Evolutionary conservation across 2,888 invertebrate species (phyloP).

Genomic region (Oxycera nigricornis): DNA sequence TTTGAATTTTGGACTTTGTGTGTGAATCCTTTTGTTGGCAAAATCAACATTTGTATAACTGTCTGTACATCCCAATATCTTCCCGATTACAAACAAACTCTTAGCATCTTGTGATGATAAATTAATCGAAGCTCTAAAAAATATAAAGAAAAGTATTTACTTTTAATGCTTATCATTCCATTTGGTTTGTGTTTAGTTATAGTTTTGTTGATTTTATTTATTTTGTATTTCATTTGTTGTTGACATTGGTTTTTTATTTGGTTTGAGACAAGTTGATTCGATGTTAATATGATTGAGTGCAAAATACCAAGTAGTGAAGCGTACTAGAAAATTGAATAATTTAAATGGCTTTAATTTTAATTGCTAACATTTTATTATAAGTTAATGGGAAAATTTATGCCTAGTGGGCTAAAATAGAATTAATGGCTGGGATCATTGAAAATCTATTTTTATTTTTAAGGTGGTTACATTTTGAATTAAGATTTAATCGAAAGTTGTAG

Average conservation of each 20-base stretch:
- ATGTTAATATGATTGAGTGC: conserved; percentile 22
- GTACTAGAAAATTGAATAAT: conserved; percentile 25
- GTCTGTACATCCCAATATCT: background rate
- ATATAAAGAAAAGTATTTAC: conserved; percentile 5
- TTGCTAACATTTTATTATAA: conserved; percentile 2
- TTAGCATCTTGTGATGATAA: conserved; percentile 25
- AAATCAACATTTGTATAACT: background rate
- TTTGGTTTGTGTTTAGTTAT: background rate
- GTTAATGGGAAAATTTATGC: too few species aligned
- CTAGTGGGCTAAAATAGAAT: background rate
- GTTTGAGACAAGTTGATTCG: background rate
- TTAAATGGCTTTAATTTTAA: conserved; percentile 28
- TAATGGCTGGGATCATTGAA: background rate
- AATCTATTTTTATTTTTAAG: background rate
- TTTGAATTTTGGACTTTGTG: background rate
- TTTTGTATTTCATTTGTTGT: background rate
- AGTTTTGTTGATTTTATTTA: background rate
- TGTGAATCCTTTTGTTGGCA: background rate
- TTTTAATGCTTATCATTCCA: background rate
- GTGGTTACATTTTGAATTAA: background rate
- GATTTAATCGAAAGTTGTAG: background rate
- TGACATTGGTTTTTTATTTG: background rate
- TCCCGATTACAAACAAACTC: conserved; percentile 26
- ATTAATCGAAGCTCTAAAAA: conserved; percentile 42
- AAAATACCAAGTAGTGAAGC: conserved; percentile 16